Base-by-base conservation (phyloP, 2,888 invertebrate species). In the Philereme transversata region DNA sequence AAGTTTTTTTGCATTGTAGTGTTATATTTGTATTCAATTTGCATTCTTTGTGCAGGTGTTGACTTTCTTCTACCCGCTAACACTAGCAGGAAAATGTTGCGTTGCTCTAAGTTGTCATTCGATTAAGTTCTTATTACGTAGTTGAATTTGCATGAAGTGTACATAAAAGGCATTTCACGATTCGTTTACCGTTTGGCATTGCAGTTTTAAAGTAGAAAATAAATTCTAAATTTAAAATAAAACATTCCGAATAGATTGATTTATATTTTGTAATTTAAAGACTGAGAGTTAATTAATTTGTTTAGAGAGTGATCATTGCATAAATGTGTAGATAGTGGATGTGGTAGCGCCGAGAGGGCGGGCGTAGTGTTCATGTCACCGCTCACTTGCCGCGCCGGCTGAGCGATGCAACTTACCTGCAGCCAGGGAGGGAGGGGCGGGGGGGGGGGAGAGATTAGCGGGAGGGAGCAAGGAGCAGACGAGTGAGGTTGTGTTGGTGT, bases 81-180 rank as follows among this genome's bases (percentile, higher is more conserved):
- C 91, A 87, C 83, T 87, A 88, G 92, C 91, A 91, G 88, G 89
- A 90, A 92, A 91, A 91, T 91, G 91, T 91, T 92, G 91, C 91
- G 87, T 89, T 87, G 87, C 86, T 88, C 85, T 86, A 80, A 79
- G 80, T 81, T 83, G 77, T 81, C 73, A 78, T 81, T 77, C 82
- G 79, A 61, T 77, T 82, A 74, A 79, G 71, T 79, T 78, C 71
- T 64, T 58, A 63, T 47, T 75, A 78, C 79, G 77, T 81, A 71
- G 64, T 72, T 78, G 75, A 77, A 77, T 77, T 77, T 83, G 90
- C 90, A 90, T 90, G 90, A 83, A 78, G 78, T 85, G 82, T 81
- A 82, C 77, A 62, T 52, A 56, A 77, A 82, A 80, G 79, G 85
- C 87, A 87, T 87, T 84, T 81, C 83, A 81, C 72, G 72, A 74